Evolutionary conservation across 2,888 invertebrate species (phyloP).

Genomic region (Acleris sparsana): DNA sequence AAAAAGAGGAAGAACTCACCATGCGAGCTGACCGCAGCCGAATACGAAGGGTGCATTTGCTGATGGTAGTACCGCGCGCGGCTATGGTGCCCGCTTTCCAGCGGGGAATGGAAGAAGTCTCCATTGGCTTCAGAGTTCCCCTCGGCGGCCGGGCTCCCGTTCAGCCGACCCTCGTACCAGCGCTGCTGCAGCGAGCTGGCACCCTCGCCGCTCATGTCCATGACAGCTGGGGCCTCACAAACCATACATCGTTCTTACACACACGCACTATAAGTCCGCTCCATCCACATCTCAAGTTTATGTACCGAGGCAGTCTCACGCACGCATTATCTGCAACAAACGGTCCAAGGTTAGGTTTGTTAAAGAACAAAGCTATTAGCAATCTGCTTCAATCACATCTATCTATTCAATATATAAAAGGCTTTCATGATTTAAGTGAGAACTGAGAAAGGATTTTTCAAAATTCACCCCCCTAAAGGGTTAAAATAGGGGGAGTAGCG

Average conservation of each 20-base stretch:
- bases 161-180: slow-evolving; percentile 82
- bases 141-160: slow-evolving; percentile 80
- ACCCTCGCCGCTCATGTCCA: slow-evolving; percentile 81
- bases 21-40: slow-evolving; percentile 80
- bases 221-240: slow-evolving; percentile 78
- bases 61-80: slow-evolving; percentile 83
- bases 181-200: slow-evolving; percentile 79
- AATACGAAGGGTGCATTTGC: slow-evolving; percentile 83
- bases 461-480: too few relatives aligned
- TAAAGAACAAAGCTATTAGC: too few relatives aligned
- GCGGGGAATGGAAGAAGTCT: slow-evolving; percentile 83
- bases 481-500: too few relatives aligned
- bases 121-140: slow-evolving; percentile 79
- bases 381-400: too few relatives aligned
- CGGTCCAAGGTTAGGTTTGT: too few relatives aligned
- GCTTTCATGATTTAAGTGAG: too few relatives aligned
- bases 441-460: too few relatives aligned
- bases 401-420: too few relatives aligned
- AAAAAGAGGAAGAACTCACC: slow-evolving; percentile 60
- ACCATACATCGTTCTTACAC: slow-evolving; percentile 82
- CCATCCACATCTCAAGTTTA: slow-evolving; percentile 71
- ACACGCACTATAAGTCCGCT: slow-evolving; percentile 77
- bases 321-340: slow-evolving; percentile 30
- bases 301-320: slow-evolving; percentile 51
- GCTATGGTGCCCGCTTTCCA: slow-evolving; percentile 81